These are phyloP conservation scores for Basileuterus tristriatus DNA, from an alignment of 2,797 vertebrate species.

Conservation along the genomic window DNA sequence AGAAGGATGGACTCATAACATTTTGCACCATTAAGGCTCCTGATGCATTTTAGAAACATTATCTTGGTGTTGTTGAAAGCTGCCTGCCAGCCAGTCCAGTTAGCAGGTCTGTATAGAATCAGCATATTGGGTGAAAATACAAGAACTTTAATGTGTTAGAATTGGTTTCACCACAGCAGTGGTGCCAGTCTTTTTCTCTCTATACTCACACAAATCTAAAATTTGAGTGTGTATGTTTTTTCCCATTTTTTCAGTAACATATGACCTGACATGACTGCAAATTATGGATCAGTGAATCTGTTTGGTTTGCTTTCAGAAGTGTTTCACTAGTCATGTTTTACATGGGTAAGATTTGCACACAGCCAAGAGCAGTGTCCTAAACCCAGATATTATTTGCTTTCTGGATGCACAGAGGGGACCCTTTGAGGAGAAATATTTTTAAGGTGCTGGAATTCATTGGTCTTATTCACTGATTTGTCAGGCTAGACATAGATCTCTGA, in stretches of 20 bases:
- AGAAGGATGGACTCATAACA: background rate
- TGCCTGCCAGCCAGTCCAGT: background rate
- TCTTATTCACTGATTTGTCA: background rate
- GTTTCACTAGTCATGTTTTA: background rate
- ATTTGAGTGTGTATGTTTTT: fast-evolving
- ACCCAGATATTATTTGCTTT: background rate
- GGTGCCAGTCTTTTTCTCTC: background rate
- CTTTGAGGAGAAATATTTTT: background rate
- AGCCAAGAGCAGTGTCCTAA: background rate
- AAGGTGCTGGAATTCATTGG: background rate
- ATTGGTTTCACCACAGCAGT: background rate
- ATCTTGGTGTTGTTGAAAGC: background rate
- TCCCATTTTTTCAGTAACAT: fast-evolving
- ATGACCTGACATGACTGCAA: background rate
- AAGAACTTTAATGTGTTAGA: background rate
- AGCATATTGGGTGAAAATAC: background rate
- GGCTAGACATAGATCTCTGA: background rate
- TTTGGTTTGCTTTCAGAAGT: background rate
- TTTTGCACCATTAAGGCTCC: background rate
- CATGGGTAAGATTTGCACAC: background rate
- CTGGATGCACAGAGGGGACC: background rate
- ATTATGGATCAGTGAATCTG: fast-evolving
- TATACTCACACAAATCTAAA: fast-evolving
- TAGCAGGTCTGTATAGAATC: background rate
- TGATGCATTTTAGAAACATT: fast-evolving